Percentiles rank a stretch among this genome's conserved stretches.
These are phyloP conservation scores for Smittia sp. DNA, from an alignment of 2,888 invertebrate genomes.

Conservation along the genomic window DNA sequence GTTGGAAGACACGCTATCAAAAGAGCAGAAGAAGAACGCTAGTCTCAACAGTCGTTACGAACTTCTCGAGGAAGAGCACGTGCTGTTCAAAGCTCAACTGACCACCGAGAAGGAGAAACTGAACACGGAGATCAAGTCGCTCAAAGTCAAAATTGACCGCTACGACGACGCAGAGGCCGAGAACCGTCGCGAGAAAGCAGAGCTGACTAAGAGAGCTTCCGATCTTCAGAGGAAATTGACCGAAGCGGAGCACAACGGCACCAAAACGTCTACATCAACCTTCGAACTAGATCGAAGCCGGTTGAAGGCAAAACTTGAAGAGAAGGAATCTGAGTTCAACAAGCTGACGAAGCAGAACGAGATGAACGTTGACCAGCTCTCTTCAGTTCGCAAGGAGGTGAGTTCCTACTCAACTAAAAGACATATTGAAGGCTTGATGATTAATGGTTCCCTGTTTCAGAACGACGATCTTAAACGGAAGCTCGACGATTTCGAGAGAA, in stretches of 20 bases:
- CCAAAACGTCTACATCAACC: constrained; percentile 46
- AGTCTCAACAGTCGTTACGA: constrained; percentile 81
- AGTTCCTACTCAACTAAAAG: constrained; percentile 43
- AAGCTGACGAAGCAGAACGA: constrained; percentile 66
- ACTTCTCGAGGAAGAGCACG: constrained; percentile 78
- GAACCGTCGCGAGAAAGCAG: constrained; percentile 49
- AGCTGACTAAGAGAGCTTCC: constrained; percentile 48
- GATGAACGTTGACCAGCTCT: constrained; percentile 67
- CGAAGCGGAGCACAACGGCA: constrained; percentile 49
- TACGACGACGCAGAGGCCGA: constrained; percentile 45
- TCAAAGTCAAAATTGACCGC: constrained; percentile 45
- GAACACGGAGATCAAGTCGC: constrained; percentile 55
- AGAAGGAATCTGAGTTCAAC: constrained; percentile 71
- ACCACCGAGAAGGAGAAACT: constrained; percentile 79
- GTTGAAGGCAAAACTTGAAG: constrained; percentile 67
- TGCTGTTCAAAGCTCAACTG: constrained; percentile 75
- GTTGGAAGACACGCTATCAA: constrained; percentile 64
- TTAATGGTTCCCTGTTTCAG: constrained; percentile 49
- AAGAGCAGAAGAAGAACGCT: constrained; percentile 71
- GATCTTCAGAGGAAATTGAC: constrained; percentile 49
- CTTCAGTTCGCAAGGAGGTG: constrained; percentile 66
- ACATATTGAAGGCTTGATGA: no score
- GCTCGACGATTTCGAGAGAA: constrained; percentile 79
- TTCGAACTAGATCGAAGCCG: constrained; percentile 65
- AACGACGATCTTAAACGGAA: constrained; percentile 78